Evolutionary conservation across 2,113 vertebrate species (phyloP).

Genomic region (Girardinichthys multiradiatus): DNA sequence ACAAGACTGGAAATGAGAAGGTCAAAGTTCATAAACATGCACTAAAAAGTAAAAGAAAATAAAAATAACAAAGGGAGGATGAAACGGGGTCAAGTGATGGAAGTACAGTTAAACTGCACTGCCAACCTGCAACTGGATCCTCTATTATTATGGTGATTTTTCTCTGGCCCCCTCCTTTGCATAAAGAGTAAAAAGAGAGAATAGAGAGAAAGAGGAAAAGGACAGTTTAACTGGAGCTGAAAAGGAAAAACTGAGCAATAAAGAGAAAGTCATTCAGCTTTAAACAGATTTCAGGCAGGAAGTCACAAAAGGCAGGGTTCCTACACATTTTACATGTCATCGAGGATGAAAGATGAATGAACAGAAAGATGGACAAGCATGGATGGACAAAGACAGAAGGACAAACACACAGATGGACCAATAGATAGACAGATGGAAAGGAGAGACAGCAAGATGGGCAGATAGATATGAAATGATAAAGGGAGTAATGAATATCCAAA

Average conservation of each 20-base stretch:
- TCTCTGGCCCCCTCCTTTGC: slow-evolving; percentile 87
- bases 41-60: slow-evolving; percentile 11
- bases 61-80: background rate
- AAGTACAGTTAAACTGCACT: slow-evolving; percentile 72
- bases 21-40: slow-evolving; percentile 47
- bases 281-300: background rate
- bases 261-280: background rate
- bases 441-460: too few species aligned
- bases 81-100: slow-evolving; percentile 53
- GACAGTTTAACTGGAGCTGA: slow-evolving; percentile 45
- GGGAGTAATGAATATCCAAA: background rate
- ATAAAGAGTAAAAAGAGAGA: slow-evolving; percentile 44
- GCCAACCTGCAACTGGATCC: slow-evolving; percentile 97
- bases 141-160: slow-evolving; percentile 99
- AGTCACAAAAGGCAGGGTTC: background rate
- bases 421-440: too few species aligned
- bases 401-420: too few species aligned
- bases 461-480: background rate
- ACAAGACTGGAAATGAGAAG: slow-evolving; percentile 36
- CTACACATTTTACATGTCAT: background rate
- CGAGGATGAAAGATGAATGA: background rate
- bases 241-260: slow-evolving; percentile 18
- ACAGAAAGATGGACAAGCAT: too few species aligned
- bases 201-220: slow-evolving; percentile 65
- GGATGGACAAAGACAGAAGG: too few species aligned